A percentile compares a stretch with the other conserved stretches of the same genome.
Evolutionary conservation across 1,140 invertebrate species (phyloP).

Genomic region (Philotrypesis tridentata): DNA sequence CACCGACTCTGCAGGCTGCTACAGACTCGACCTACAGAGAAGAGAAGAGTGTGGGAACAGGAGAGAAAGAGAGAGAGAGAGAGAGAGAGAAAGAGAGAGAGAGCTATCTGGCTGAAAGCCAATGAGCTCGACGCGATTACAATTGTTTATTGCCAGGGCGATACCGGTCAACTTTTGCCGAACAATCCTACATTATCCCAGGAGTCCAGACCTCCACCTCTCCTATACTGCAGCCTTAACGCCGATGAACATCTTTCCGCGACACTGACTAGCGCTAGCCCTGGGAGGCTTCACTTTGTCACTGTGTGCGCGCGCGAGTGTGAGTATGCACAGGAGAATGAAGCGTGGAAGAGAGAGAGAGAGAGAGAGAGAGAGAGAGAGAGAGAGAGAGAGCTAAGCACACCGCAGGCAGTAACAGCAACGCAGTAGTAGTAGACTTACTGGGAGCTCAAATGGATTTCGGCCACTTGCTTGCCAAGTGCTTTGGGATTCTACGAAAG

Average conservation of each 20-base stretch:
- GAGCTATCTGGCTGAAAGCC: conserved; percentile 27
- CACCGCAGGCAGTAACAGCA: conserved; percentile 1
- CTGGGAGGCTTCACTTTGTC: neutral
- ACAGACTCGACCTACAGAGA: neutral
- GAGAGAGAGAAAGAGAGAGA: neutral
- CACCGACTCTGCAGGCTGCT: neutral
- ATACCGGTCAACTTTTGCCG: conserved; percentile 64
- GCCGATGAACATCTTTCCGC: conserved; percentile 64
- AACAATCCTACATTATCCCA: conserved; percentile 58
- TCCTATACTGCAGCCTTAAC: conserved; percentile 47
- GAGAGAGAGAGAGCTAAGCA: conserved; percentile 20
- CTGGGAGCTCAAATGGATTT: conserved; percentile 48
- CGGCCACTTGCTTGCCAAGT: conserved; percentile 38
- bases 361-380: conserved; percentile 9
- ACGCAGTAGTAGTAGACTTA: conserved; percentile 11
- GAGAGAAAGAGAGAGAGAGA: conserved; percentile 4
- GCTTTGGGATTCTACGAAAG: neutral
- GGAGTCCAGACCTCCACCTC: conserved; percentile 19
- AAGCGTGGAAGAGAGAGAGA: neutral
- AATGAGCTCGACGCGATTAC: conserved; percentile 58
- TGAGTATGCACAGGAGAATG: neutral
- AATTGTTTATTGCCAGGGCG: conserved; percentile 64
- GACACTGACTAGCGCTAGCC: conserved; percentile 57
- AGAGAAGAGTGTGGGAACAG: neutral
- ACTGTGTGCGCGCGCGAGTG: neutral